These are phyloP conservation scores for Andrena cerasifolii DNA, from an alignment of 1,140 invertebrate species.

Conservation along the genomic window DNA sequence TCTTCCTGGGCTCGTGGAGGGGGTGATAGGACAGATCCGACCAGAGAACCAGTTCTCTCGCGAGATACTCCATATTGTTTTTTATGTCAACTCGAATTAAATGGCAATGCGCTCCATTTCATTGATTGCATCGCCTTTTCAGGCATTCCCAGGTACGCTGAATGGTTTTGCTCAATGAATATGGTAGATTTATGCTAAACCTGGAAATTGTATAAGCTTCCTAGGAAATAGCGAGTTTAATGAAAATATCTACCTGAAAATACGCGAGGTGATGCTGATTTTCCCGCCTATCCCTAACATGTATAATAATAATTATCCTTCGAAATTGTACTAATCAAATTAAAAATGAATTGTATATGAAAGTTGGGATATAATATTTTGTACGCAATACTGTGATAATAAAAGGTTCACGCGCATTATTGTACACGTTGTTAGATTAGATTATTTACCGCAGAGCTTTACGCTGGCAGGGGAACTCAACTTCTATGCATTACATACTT, in stretches of 20 bases:
- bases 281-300: not conserved
- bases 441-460: not conserved
- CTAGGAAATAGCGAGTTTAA: not conserved
- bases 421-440: not conserved
- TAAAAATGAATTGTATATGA: not conserved
- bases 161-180: too few species aligned
- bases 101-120: not conserved
- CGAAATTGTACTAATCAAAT: not conserved
- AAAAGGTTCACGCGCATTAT: not conserved
- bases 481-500: slow-evolving; percentile 15
- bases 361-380: not conserved
- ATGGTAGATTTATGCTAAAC: not conserved
- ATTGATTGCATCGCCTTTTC: not conserved
- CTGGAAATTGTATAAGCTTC: not conserved
- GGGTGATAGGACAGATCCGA: slow-evolving; percentile 28
- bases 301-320: not conserved
- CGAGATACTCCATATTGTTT: not conserved
- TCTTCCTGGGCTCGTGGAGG: slow-evolving; percentile 27
- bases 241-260: not conserved
- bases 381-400: not conserved
- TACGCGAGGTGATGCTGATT: too few species aligned
- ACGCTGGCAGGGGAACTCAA: not conserved
- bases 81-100: not conserved
- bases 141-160: too few species aligned
- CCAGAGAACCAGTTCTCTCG: not conserved